Evolutionary conservation across 2,888 invertebrate species (phyloP).

Genomic region (Tiliacea aurago): DNA sequence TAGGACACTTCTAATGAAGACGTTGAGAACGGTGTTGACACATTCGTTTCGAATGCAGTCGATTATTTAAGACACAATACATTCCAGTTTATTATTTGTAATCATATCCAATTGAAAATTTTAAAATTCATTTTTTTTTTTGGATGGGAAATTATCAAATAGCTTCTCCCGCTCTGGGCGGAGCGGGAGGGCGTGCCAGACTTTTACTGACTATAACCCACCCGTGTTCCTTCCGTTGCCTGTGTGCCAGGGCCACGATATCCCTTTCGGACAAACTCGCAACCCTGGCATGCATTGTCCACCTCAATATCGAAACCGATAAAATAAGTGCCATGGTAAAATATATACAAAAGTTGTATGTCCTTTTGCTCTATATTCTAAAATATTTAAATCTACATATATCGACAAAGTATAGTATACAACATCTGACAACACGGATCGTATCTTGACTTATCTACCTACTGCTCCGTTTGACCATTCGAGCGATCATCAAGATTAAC

Average conservation of each 20-base stretch:
- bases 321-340: background rate
- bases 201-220: no score
- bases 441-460: constrained; percentile 24
- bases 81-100: constrained; percentile 10
- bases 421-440: constrained; percentile 3
- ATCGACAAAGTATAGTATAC: background rate
- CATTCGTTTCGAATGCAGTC: background rate
- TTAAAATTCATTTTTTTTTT: no score
- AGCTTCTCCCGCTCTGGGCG: no score
- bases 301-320: background rate
- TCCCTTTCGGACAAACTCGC: no score
- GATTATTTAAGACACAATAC: constrained; percentile 14
- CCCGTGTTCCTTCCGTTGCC: no score
- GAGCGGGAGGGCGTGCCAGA: no score
- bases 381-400: background rate
- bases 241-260: no score
- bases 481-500: constrained; percentile 51
- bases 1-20: constrained; percentile 19
- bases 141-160: no score
- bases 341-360: background rate
- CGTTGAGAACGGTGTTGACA: constrained; percentile 1
- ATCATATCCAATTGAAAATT: background rate
- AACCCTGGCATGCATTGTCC: no score
- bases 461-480: constrained; percentile 47
- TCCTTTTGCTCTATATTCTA: background rate